Conservation (phyloP, 2,113 vertebrate species). For the Zosterops hypoxanthus region DNA sequence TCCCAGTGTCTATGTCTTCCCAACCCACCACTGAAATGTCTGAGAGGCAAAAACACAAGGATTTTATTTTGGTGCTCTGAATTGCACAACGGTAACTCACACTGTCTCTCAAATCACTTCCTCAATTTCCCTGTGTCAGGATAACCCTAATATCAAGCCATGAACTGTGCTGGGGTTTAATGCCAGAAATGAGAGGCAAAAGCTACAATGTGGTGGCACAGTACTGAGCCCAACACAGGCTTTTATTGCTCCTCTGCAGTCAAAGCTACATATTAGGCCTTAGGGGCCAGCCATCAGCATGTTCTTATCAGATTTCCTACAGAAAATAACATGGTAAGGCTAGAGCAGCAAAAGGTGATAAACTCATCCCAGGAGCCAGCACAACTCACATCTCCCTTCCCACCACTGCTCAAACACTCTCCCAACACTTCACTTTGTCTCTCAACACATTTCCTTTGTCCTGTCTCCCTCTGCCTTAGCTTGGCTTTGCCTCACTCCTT, state of each 20-base stretch:
- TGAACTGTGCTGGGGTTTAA: neutral
- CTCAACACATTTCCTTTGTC: neutral
- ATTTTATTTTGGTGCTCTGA: neutral
- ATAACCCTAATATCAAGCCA: neutral
- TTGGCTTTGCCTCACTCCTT: neutral
- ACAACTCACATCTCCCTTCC: neutral
- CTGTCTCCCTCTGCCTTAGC: neutral
- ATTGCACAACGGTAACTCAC: rapidly evolving
- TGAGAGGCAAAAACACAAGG: neutral
- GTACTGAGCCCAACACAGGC: neutral
- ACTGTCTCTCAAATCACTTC: rapidly evolving
- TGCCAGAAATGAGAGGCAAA: neutral
- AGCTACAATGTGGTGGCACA: neutral
- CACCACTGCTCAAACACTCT: neutral
- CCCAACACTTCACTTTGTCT: neutral
- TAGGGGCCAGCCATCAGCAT: neutral
- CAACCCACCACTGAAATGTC: neutral
- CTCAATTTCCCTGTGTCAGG: neutral
- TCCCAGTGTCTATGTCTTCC: neutral
- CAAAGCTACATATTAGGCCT: neutral
- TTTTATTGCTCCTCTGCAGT: neutral
- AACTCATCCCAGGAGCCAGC: neutral
- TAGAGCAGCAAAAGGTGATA: neutral
- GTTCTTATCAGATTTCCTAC: neutral
- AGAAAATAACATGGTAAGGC: neutral